Conservation (phyloP, 2,888 invertebrate species). For the Erynnis tages region DNA sequence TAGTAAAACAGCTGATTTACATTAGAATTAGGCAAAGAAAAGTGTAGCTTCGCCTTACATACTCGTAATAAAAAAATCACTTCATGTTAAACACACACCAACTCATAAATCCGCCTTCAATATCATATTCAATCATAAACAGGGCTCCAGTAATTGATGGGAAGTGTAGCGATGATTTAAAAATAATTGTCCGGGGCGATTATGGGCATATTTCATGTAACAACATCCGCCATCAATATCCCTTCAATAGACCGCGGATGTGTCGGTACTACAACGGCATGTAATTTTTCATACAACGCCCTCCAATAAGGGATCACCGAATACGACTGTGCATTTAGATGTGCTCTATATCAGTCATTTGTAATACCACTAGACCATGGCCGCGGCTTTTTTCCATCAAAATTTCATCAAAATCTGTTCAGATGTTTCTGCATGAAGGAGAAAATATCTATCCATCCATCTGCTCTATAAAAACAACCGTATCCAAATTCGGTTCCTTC, state of each 20-base stretch:
- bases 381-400: too few relatives aligned
- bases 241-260: constrained; percentile 44
- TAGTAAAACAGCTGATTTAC: too few relatives aligned
- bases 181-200: constrained; percentile 19
- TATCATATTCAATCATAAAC: background rate
- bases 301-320: background rate
- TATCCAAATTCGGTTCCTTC: constrained; percentile 17
- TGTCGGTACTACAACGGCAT: constrained; percentile 52
- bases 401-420: too few relatives aligned
- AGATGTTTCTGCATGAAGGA: too few relatives aligned
- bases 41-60: too few relatives aligned
- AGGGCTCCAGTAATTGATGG: background rate
- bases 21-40: too few relatives aligned
- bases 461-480: background rate
- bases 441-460: too few relatives aligned
- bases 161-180: background rate
- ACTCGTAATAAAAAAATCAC: too few relatives aligned
- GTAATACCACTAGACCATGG: too few relatives aligned
- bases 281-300: constrained; percentile 54
- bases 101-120: background rate
- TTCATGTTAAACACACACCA: too few relatives aligned
- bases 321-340: too few relatives aligned
- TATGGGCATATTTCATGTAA: constrained; percentile 13
- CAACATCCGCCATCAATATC: constrained; percentile 35
- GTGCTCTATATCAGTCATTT: too few relatives aligned